These are phyloP conservation scores for Sepiola atlantica DNA, from an alignment of 2,888 invertebrate genomes.

Conservation along the genomic window DNA sequence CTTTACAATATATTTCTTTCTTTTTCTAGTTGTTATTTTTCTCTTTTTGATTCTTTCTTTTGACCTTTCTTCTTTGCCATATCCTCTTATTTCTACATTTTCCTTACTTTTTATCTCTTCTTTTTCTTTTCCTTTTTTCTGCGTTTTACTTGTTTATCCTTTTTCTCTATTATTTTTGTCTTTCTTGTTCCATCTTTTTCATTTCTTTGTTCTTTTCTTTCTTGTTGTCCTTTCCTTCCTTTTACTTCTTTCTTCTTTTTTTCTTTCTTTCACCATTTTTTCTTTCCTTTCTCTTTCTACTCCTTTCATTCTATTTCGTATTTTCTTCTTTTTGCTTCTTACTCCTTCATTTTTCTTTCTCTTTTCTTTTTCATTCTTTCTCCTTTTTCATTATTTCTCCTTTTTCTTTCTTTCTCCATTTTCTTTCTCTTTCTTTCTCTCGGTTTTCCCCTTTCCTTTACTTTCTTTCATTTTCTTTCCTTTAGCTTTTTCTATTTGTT, in stretches of 20 bases:
- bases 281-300: neutral
- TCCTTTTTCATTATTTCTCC: neutral
- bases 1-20: neutral
- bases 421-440: neutral
- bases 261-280: neutral
- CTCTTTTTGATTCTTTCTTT: neutral
- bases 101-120: neutral
- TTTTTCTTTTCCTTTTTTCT: neutral
- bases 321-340: neutral
- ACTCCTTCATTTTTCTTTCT: neutral
- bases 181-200: neutral
- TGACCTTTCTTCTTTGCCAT: neutral
- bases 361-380: neutral
- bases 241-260: neutral
- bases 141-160: neutral
- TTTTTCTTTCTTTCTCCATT: neutral
- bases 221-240: neutral
- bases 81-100: neutral
- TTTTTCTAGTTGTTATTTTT: neutral
- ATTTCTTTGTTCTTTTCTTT: neutral
- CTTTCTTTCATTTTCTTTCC: neutral
- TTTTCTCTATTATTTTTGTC: neutral
- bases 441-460: neutral
- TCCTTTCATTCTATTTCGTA: neutral
- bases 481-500: neutral